Conservation (phyloP, 2,113 vertebrate species). For the Notarius lentiginosus region DNA sequence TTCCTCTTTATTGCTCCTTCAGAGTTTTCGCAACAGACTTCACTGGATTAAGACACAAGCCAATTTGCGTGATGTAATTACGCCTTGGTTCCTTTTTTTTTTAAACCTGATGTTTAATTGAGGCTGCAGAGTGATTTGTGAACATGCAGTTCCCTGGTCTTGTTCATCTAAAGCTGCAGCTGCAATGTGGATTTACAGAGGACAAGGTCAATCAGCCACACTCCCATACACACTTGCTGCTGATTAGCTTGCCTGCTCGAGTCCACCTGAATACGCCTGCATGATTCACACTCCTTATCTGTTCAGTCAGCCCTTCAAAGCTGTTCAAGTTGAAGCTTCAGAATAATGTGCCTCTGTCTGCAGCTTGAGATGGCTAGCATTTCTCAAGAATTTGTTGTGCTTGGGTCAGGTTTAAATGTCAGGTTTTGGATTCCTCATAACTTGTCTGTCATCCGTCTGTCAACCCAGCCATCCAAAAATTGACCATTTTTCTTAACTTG, state of each 20-base stretch:
- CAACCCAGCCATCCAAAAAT: not conserved
- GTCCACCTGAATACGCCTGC: conserved; percentile 47
- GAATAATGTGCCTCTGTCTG: not conserved
- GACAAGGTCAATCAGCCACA: conserved; percentile 55
- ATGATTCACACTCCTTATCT: conserved; percentile 46
- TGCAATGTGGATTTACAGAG: conserved; percentile 60
- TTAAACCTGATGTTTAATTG: conserved; percentile 70
- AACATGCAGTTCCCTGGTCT: conserved; percentile 52
- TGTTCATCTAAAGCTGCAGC: conserved; percentile 65
- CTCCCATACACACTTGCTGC: conserved; percentile 4
- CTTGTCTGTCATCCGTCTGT: not conserved
- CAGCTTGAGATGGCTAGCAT: not conserved
- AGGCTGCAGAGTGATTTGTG: conserved; percentile 66
- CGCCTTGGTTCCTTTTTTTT: conserved; percentile 61
- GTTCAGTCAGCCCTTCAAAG: conserved; percentile 45
- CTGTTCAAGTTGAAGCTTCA: not conserved
- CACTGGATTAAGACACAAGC: conserved; percentile 48
- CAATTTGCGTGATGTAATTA: conserved; percentile 69
- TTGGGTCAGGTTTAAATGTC: not conserved
- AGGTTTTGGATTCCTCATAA: not conserved
- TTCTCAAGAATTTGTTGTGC: not conserved
- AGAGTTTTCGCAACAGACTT: not conserved
- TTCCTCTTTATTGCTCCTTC: not conserved
- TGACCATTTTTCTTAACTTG: not conserved
- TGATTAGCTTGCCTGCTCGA: conserved; percentile 33